Evolutionary conservation across 2,888 invertebrate genomes (phyloP).

Genomic region (Drosophila gaucha): DNA sequence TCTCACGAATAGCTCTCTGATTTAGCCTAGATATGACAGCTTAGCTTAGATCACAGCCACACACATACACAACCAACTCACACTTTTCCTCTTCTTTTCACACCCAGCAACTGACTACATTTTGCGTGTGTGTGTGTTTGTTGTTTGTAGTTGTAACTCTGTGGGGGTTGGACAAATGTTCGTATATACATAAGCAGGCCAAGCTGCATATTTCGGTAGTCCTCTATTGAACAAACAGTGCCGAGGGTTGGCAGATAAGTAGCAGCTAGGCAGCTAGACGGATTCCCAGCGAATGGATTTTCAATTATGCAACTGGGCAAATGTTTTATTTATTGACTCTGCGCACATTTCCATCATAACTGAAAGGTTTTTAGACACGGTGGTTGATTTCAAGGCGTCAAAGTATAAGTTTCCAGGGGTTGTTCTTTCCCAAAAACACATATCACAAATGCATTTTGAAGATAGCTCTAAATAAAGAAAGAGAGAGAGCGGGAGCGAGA

Average conservation of each 20-base stretch:
- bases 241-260: slow-evolving; percentile 59
- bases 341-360: slow-evolving; percentile 49
- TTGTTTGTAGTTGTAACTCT: slow-evolving; percentile 8
- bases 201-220: slow-evolving; percentile 42
- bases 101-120: slow-evolving; percentile 71
- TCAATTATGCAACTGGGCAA: slow-evolving; percentile 78
- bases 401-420: slow-evolving; percentile 45
- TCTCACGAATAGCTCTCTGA: slow-evolving; percentile 10
- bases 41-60: slow-evolving; percentile 29
- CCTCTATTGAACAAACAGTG: slow-evolving; percentile 42
- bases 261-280: slow-evolving; percentile 25
- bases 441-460: slow-evolving; percentile 58
- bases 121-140: slow-evolving; percentile 35
- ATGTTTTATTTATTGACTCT: slow-evolving; percentile 77
- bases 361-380: slow-evolving; percentile 61
- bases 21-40: slow-evolving; percentile 25
- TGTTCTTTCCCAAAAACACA: slow-evolving; percentile 23
- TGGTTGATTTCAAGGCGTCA: slow-evolving; percentile 62
- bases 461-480: not conserved
- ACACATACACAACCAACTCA: not conserved
- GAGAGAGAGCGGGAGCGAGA: not conserved
- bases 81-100: slow-evolving; percentile 30
- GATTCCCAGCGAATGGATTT: slow-evolving; percentile 57
- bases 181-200: slow-evolving; percentile 55
- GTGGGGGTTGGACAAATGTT: slow-evolving; percentile 58